Evolutionary conservation across 2,797 vertebrate species (phyloP), one percentile per base, ranked within the genome.

Genomic region (Parotocinclus haroldoi): DNA sequence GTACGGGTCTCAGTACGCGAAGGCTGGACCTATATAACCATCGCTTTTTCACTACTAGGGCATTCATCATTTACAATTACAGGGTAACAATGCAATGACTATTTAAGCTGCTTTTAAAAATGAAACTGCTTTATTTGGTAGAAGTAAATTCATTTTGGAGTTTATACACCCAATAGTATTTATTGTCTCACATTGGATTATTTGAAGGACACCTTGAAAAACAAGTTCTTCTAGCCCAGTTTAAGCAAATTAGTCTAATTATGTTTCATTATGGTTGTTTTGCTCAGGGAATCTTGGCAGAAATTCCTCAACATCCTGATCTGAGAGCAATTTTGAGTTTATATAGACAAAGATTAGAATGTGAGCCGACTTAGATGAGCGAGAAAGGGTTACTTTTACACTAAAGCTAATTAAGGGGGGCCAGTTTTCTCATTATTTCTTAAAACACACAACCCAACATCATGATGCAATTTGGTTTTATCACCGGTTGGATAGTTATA

Each of bases 391-490:
- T 66, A 62, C 38, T 63, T 72, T 14, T 63, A 45, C 42, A 55
- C 63, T 50, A 27, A 49, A 68, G 68, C 71, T 77, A 74, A 82
- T 81, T 79, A 79, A 65, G 75, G 62, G 65, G 68, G 77, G 78
- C 71, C 82, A 80, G 77, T 81, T 81, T 78, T 78, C 78, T 76
- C 74, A 76, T 78, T 76, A 78, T 73, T 79, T 73, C 67, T 64
- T 58, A 71, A 71, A 72, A 72, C 55, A 51, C 63, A 58, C 70
- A 70, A 76, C 77, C 70, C 81, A 79, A 89, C 88, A 90, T 91
- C 88, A 87, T 91, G 90, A 87, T 89, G 88, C 88, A 90, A 88
- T 91, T 90, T 88, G 80, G 84, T 89, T 90, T 83, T 89, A 89
- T 89, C 84, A 83, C 88, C 78, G 69, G 85, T 88, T 88, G 86